Evolutionary conservation across 1,140 invertebrate genomes (phyloP), one percentile per base, ranked within the genome.

Genomic region (Sitodiplosis mosellana): DNA sequence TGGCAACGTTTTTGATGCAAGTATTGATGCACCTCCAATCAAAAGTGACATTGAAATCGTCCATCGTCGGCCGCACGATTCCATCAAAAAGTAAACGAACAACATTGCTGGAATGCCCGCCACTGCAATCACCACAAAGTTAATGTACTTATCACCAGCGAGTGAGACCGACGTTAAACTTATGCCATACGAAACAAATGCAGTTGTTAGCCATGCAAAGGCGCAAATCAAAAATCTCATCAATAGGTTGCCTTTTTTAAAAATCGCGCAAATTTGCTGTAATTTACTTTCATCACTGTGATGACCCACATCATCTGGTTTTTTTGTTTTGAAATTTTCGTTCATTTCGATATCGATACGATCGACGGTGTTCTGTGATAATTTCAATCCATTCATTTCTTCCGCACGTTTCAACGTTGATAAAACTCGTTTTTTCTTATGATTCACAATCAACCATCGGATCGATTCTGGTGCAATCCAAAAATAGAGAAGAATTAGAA

Each of bases 181-280:
- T 6, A 89, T 61, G 0, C 84, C 87, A 59, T 86, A 89, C 61
- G 85, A 89, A 4, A 87, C 74, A 54, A 87, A 78, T 1, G 77
- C 70, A 52, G 74, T 73, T 2, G 77, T 72, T 2, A 77, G 62
- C 80, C 77, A 85, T 63, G 73, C 83, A 60, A 80, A 73, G 40
- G 69, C 74, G 50, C 79, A 77, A 15, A 73, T 70, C 6, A 73
- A 57, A 45, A 83, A 68, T 22, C 80, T 70, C 54, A 79, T 59
- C n/a, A 78, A 63, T 46, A 66, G 58, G 7, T 58, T 68, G 0
- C 70, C 59, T 51, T 65, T 64, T 17, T 52, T 55, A 11, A 50
- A 49, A 48, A 53, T 65, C 62, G 10, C 10, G 3, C 27, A 10
- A 27, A 27, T 5, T 10, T 27, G 27, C 10, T 27, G 3, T 27